Base-by-base conservation (phyloP, 2,888 invertebrate genomes). In the Clunio marinus region DNA sequence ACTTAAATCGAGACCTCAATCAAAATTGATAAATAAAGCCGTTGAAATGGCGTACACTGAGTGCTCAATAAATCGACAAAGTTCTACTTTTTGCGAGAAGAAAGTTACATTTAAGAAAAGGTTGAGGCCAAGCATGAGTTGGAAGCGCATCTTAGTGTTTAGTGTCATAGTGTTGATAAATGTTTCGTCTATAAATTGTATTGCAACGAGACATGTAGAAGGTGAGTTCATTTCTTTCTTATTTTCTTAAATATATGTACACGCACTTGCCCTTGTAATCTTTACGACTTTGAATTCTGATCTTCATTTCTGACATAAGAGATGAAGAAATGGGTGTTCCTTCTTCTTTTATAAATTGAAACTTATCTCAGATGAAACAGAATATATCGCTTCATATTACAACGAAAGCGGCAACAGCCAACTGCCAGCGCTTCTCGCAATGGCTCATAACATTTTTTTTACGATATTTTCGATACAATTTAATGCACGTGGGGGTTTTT, bases 201-300 rank as follows among this genome's bases (percentile, higher is more conserved):
- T 27, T 66, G 66, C 66, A 66, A 28, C 66, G 35, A 51, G 66
- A 55, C 66, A 66, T 20, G n/a, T 66, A 22, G 66, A 55, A 66
- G 66, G 66, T 66, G 55, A 66, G 66, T 66, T 66, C 45, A 45
- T n/a, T n/a, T n/a, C n/a, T n/a, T n/a, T n/a, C n/a, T n/a, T n/a
- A n/a, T 60, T 60, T 37, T 20, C n/a, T 37, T 60, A n/a, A 17
- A 17, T 17, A 27, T 17, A 15, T 51, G 4, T n/a, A n/a, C 41
- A n/a, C 41, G 41, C 41, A n/a, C 41, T 41, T 41, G 7, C 35
- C 35, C n/a, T 17, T 22, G 32, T 63, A 63, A 63, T 63, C 45
- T 63, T 63, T 63, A 63, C 20, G 63, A 63, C 45, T 41, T 10
- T 63, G 45, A 60, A 37, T 60, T 60, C 24, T 45, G 63, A 45